Evolutionary conservation across 2,113 vertebrate species (phyloP).

Genomic region (Pungitius pungitius): DNA sequence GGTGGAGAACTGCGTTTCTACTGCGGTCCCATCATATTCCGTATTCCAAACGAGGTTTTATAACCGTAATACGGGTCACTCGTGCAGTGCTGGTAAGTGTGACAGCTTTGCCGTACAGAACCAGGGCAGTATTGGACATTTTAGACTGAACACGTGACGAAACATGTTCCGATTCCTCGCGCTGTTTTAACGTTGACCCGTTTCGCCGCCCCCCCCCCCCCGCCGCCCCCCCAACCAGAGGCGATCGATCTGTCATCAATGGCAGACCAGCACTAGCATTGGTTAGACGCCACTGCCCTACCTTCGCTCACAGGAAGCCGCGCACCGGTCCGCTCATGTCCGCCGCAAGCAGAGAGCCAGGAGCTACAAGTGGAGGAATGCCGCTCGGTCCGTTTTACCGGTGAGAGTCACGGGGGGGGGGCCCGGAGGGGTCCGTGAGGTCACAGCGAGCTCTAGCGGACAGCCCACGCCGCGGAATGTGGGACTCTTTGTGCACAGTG

Average conservation of each 20-base stretch:
- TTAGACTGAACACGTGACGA: background rate
- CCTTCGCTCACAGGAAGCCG: slow-evolving; percentile 50
- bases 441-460: slow-evolving; percentile 55
- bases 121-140: background rate
- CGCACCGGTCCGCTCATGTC: slow-evolving; percentile 22
- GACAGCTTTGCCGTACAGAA: background rate
- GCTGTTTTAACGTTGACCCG: slow-evolving; percentile 9
- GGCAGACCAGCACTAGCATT: too few species aligned
- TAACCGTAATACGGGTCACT: background rate
- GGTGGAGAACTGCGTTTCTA: background rate
- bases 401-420: too few species aligned
- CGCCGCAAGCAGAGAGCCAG: background rate
- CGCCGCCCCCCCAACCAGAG: too few species aligned
- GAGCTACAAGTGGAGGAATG: slow-evolving; percentile 28
- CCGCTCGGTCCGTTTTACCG: background rate
- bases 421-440: background rate
- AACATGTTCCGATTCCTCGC: background rate
- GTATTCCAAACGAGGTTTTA: background rate
- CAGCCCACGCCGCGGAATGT: background rate
- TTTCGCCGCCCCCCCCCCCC: background rate
- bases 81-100: background rate
- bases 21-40: background rate
- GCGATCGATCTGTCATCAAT: too few species aligned
- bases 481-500: background rate
- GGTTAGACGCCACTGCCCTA: too few species aligned